A percentile compares a stretch with the other conserved stretches of the same genome.
phyloP scores from a whole-genome alignment of 2,113 vertebrate species.

The Eonycteris spelaea region DNA sequence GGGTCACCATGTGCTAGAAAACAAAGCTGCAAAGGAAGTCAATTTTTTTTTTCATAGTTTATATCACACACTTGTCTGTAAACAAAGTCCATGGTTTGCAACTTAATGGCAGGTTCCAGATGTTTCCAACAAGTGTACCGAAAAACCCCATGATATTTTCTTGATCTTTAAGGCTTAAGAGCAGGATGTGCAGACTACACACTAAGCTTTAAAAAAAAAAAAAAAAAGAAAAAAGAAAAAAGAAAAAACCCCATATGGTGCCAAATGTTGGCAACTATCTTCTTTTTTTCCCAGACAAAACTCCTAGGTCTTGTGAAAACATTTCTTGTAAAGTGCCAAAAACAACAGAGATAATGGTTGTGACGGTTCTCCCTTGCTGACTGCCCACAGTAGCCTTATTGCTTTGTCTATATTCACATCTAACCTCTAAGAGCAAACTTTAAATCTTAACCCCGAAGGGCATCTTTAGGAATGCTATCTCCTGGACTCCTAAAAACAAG shows the following conservation, averaged over 20 bases:
- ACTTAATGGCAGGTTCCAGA: conserved; percentile 25
- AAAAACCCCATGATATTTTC: not conserved
- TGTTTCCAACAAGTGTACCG: conserved; percentile 47
- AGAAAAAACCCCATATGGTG: not conserved
- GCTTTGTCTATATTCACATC: not conserved
- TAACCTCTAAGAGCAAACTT: not conserved
- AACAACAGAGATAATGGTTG: conserved; percentile 55
- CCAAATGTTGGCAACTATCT: conserved; percentile 31
- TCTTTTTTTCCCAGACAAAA: conserved; percentile 69
- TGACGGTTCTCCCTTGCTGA: not conserved
- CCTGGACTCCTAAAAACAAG: not conserved
- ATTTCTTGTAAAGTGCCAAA: conserved; percentile 27
- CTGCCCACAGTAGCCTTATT: not conserved
- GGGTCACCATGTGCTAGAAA: not conserved
- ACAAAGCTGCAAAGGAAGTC: not conserved
- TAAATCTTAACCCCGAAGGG: not conserved
- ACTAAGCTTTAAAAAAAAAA: not conserved
- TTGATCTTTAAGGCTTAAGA: conserved; percentile 30
- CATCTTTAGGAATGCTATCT: not conserved
- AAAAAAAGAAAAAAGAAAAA: fast-evolving
- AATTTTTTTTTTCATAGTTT: not conserved
- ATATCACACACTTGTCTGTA: conserved; percentile 36
- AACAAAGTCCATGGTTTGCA: not conserved
- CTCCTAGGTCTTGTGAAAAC: conserved; percentile 62
- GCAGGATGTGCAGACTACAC: not conserved